A percentile compares a stretch with the other conserved stretches of the same genome.
These are phyloP conservation scores for Ctenosaura bakeri DNA, from an alignment of 2,797 vertebrate species.

Conservation along the genomic window DNA sequence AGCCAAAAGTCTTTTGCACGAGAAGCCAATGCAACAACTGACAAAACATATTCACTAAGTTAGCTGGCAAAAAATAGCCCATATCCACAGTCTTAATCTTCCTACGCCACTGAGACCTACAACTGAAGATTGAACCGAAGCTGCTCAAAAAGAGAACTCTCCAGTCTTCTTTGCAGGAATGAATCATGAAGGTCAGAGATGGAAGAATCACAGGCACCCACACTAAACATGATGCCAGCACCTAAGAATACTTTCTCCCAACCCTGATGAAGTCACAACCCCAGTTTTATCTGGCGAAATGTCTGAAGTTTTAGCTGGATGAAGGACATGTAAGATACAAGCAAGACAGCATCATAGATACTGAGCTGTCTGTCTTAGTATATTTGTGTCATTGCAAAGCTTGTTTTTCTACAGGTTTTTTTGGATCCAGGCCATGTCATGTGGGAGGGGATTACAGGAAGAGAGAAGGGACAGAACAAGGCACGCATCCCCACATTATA, in stretches of 20 bases:
- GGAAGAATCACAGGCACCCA: not conserved
- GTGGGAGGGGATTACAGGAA: slow-evolving; percentile 29
- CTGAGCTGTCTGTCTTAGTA: not conserved
- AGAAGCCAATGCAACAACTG: not conserved
- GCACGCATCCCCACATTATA: not conserved
- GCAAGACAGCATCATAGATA: not conserved
- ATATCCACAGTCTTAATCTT: not conserved
- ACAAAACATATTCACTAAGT: not conserved
- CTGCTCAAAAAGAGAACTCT: not conserved
- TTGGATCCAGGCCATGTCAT: slow-evolving; percentile 18
- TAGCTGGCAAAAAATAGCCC: not conserved
- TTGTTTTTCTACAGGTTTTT: slow-evolving; percentile 14
- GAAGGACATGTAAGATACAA: not conserved
- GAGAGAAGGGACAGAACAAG: slow-evolving; percentile 21
- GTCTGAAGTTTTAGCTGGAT: not conserved
- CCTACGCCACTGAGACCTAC: not conserved
- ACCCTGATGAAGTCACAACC: not conserved
- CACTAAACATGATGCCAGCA: not conserved
- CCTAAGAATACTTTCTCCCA: slow-evolving; percentile 14
- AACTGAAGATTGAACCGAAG: not conserved
- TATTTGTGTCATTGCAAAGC: not conserved
- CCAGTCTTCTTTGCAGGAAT: not conserved
- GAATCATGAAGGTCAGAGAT: not conserved
- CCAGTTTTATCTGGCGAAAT: not conserved
- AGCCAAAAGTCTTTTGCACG: not conserved